These are phyloP conservation scores for Arion vulgaris DNA, from an alignment of 1,140 invertebrate species.

Conservation along the genomic window DNA sequence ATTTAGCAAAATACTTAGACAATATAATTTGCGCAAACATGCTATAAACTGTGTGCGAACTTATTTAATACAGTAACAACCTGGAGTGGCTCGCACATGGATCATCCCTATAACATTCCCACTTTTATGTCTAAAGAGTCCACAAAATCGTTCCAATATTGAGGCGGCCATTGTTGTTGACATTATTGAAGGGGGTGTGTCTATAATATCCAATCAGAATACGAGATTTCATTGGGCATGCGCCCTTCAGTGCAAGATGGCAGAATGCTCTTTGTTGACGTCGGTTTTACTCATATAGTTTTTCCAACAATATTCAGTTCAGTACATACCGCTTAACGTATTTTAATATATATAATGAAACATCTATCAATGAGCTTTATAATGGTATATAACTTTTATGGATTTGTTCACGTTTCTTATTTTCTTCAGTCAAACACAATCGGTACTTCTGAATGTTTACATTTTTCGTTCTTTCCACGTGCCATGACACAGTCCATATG, in stretches of 20 bases:
- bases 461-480: slow-evolving; percentile 14
- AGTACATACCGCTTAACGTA: slow-evolving; percentile 51
- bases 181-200: slow-evolving; percentile 42
- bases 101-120: slow-evolving; percentile 82
- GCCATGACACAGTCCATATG: neutral
- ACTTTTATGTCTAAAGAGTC: slow-evolving; percentile 50
- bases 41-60: neutral
- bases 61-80: slow-evolving; percentile 58
- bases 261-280: neutral
- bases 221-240: slow-evolving; percentile 20
- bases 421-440: neutral
- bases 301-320: slow-evolving; percentile 35
- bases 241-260: slow-evolving; percentile 31
- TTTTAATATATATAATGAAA: neutral
- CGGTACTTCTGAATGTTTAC: slow-evolving; percentile 19
- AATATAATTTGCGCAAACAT: too few species aligned
- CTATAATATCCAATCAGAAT: slow-evolving; percentile 47
- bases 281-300: neutral
- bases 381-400: slow-evolving; percentile 38
- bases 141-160: slow-evolving; percentile 47
- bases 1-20: too few species aligned
- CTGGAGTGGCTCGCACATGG: slow-evolving; percentile 82
- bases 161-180: slow-evolving; percentile 46
- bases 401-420: neutral
- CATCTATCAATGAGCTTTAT: slow-evolving; percentile 20